These are phyloP conservation scores for Diachrysia chrysitis DNA, from an alignment of 2,888 invertebrate species.

Conservation along the genomic window DNA sequence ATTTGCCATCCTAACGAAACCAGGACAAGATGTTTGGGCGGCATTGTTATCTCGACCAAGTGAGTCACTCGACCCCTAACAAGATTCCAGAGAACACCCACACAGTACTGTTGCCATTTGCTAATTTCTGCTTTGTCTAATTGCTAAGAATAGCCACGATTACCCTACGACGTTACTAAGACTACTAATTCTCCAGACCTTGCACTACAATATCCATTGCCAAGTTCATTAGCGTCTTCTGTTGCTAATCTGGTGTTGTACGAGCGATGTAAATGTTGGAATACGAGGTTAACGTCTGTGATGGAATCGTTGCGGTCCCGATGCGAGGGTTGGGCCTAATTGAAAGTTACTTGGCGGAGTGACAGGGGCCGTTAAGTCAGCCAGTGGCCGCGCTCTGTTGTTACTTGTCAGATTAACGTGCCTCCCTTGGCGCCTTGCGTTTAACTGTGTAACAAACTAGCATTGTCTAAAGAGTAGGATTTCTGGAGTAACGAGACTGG, in stretches of 20 bases:
- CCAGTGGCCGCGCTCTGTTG: conserved; percentile 68
- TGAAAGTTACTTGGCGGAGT: conserved; percentile 78
- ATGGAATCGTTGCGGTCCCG: conserved; percentile 55
- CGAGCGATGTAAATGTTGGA: conserved; percentile 47
- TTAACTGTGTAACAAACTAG: conserved; percentile 70
- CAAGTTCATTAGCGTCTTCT: conserved; percentile 40
- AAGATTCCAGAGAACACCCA: conserved; percentile 54
- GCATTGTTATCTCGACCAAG: conserved; percentile 49
- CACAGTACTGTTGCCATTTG: conserved; percentile 52
- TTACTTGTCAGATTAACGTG: conserved; percentile 78
- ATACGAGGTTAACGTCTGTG: conserved; percentile 40
- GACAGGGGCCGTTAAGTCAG: conserved; percentile 73
- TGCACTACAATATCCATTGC: conserved; percentile 37
- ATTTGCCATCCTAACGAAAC: conserved; percentile 37
- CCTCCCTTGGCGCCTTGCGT: conserved; percentile 72
- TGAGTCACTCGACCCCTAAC: conserved; percentile 56
- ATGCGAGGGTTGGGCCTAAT: conserved; percentile 70
- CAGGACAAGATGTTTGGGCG: conserved; percentile 38
- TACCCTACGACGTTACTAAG: conserved; percentile 23
- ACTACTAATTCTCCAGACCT: conserved; percentile 16
- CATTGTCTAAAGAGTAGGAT: conserved; percentile 67
- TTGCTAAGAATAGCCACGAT: conserved; percentile 59
- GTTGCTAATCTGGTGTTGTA: conserved; percentile 25
- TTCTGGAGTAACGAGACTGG: conserved; percentile 56
- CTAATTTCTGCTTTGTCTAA: conserved; percentile 66